Conservation (phyloP, 2,888 invertebrate species). For the Meteorus colon region DNA sequence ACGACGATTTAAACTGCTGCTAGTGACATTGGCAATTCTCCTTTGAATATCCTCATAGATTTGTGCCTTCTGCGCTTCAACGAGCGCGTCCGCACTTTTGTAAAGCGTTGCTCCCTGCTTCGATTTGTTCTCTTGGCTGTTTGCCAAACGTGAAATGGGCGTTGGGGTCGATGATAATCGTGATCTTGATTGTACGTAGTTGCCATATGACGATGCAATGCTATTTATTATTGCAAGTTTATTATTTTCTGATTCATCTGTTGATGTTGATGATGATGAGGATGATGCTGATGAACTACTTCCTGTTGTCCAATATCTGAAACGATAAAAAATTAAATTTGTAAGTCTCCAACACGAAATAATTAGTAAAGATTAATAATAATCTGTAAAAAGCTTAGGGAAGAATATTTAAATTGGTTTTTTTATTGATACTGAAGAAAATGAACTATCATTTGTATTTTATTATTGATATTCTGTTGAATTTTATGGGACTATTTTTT, state of each 20-base stretch:
- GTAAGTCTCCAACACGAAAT: background rate
- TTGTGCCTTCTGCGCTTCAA: slow-evolving; percentile 53
- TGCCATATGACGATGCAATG: slow-evolving; percentile 64
- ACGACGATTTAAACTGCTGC: slow-evolving; percentile 44
- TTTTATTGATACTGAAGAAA: too few relatives aligned
- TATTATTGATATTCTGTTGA: too few relatives aligned
- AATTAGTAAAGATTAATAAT: too few relatives aligned
- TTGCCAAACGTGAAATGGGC: slow-evolving; percentile 25
- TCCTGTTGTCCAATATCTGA: slow-evolving; percentile 67
- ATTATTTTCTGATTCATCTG: slow-evolving; percentile 60
- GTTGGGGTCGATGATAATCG: slow-evolving; percentile 25
- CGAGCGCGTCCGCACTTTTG: slow-evolving; percentile 23
- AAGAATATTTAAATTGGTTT: too few relatives aligned
- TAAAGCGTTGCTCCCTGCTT: slow-evolving; percentile 21
- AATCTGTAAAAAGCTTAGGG: too few relatives aligned
- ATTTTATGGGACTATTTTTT: too few relatives aligned
- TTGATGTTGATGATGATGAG: slow-evolving; percentile 55
- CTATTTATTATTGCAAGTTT: slow-evolving; percentile 67
- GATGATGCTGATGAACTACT: slow-evolving; percentile 27
- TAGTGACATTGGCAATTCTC: slow-evolving; percentile 61
- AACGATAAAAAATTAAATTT: slow-evolving; percentile 20
- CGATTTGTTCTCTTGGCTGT: slow-evolving; percentile 34
- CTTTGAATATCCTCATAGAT: slow-evolving; percentile 65
- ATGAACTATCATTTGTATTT: too few relatives aligned
- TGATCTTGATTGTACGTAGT: slow-evolving; percentile 24